Evolutionary conservation across 1,140 invertebrate species (phyloP), one percentile per base, ranked within the genome.

Genomic region (Drosophila athabasca): DNA sequence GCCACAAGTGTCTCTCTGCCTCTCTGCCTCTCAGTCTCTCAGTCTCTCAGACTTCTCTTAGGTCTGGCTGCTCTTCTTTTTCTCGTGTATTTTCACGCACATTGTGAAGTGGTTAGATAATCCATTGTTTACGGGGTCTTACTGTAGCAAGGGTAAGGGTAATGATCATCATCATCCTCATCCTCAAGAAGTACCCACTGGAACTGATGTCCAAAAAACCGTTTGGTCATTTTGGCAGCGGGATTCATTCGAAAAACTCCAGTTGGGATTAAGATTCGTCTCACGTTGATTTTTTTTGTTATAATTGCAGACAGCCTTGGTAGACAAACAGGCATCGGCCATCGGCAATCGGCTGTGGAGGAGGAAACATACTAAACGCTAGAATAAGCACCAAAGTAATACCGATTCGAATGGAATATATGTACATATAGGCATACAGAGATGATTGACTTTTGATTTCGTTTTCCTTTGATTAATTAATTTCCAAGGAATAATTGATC

Each of bases 21-120:
- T 29, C 26, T 29, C 26, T 29, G 26, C 0, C 4, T 29, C 26
- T 29, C 26, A 29, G 26, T 3, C 26, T 26, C 62, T 8, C 8
- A 35, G 31, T 29, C 58, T 29, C 62, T 2, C 8, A 35, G 31
- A 22, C 58, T 24, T 19, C 59, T 62, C 73, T 76, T 72, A 73
- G 72, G 62, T 19, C 60, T 19, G 17, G 17, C 17, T 73, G 75
- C 39, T 69, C 64, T 59, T 76, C 60, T 68, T 68, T 71, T 26
- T 35, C 24, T 48, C 58, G 39, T 51, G 61, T 53, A 41, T 82
- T 88, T 87, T 73, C 79, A 87, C 79, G 83, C 79, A 88, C 79
- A 79, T 79, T 82, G 62, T 76, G 67, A 80, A 88, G 83, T 79
- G 83, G 75, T 87, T 88, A 87, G 83, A 87, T 87, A 88, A 87